Conservation (phyloP, 2,888 invertebrate species). For the Parnassius smintheus region DNA sequence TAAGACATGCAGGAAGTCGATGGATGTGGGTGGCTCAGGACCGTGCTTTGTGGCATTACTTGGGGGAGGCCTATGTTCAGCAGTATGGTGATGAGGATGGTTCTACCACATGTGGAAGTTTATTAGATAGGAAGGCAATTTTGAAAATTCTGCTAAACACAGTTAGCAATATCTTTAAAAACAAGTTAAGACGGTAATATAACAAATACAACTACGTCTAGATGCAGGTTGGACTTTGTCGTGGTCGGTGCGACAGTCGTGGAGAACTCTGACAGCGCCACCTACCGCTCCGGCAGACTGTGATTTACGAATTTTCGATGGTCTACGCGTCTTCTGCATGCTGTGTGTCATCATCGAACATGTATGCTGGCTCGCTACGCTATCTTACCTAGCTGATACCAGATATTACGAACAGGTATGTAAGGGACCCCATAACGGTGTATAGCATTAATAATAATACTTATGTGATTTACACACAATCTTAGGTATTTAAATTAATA, state of each 20-base stretch:
- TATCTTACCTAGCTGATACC: conserved; percentile 58
- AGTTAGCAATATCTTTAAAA: neutral
- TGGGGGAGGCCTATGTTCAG: too few species aligned
- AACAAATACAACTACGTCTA: conserved; percentile 25
- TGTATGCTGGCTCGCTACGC: conserved; percentile 69
- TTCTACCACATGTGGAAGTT: too few species aligned
- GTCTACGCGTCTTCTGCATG: conserved; percentile 68
- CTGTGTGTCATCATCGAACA: conserved; percentile 71
- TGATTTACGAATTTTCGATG: conserved; percentile 64
- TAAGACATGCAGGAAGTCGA: too few species aligned
- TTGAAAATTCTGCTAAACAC: too few species aligned
- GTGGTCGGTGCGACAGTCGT: conserved; percentile 59
- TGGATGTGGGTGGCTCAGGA: too few species aligned
- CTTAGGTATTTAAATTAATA: too few species aligned
- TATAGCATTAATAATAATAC: too few species aligned
- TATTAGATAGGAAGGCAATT: too few species aligned
- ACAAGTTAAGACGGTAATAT: neutral
- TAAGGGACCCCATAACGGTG: neutral
- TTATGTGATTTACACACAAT: too few species aligned
- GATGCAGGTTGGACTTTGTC: conserved; percentile 50
- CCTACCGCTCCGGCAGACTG: conserved; percentile 38
- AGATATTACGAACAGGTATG: conserved; percentile 56
- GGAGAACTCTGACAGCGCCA: conserved; percentile 40
- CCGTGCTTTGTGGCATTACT: too few species aligned
- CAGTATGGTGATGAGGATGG: too few species aligned